These are phyloP conservation scores for Reinhardtius hippoglossoides DNA, from an alignment of 2,113 vertebrate genomes.

Conservation along the genomic window DNA sequence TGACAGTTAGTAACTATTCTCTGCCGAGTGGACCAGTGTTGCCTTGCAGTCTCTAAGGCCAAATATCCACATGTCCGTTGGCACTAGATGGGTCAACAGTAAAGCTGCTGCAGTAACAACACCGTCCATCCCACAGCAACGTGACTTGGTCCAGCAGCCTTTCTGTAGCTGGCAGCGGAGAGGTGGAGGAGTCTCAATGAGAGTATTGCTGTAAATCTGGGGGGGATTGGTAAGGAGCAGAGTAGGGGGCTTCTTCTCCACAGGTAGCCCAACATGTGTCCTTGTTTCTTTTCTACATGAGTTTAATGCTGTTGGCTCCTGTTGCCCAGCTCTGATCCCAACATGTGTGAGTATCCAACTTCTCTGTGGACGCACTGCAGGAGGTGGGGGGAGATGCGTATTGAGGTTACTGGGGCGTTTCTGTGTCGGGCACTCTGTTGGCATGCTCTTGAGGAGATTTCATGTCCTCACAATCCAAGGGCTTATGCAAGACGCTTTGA, in stretches of 20 bases:
- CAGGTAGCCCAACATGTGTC: slow-evolving; percentile 47
- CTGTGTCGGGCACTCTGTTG: slow-evolving; percentile 52
- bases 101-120: slow-evolving; percentile 63
- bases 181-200: slow-evolving; percentile 52
- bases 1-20: slow-evolving; percentile 65
- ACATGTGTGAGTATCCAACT: slow-evolving; percentile 51
- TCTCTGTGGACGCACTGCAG: slow-evolving; percentile 46
- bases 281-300: slow-evolving; percentile 25
- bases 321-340: slow-evolving; percentile 48
- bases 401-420: slow-evolving; percentile 60
- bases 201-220: slow-evolving; percentile 79
- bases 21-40: slow-evolving; percentile 56
- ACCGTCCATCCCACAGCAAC: slow-evolving; percentile 41
- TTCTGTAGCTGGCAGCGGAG: slow-evolving; percentile 28
- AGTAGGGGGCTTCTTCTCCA: slow-evolving; percentile 32
- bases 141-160: slow-evolving; percentile 46
- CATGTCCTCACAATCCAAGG: slow-evolving; percentile 59
- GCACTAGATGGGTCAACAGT: slow-evolving; percentile 54
- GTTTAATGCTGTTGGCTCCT: slow-evolving; percentile 24
- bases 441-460: slow-evolving; percentile 60
- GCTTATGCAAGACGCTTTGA: slow-evolving; percentile 68
- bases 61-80: slow-evolving; percentile 66
- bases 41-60: slow-evolving; percentile 73
- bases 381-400: slow-evolving; percentile 18
- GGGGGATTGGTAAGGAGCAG: slow-evolving; percentile 52